phyloP scores from a whole-genome alignment of 2,113 vertebrate species.

The Pelusios castaneus region DNA sequence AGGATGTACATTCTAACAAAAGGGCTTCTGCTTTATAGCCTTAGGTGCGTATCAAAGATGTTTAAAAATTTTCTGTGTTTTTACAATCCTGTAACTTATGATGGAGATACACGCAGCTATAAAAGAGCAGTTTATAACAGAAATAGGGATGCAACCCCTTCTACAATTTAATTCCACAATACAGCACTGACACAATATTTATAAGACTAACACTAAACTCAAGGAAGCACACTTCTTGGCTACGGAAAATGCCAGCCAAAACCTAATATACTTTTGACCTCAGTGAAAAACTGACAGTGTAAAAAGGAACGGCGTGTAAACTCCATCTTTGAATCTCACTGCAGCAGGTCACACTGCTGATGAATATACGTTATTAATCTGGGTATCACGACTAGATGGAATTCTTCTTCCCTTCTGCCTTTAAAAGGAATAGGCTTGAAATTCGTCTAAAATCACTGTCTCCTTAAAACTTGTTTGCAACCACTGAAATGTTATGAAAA shows the following conservation, averaged over 20 bases:
- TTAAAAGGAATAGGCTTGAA: background rate
- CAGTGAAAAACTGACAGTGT: background rate
- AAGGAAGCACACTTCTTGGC: background rate
- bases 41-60: background rate
- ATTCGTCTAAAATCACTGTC: background rate
- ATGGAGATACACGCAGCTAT: background rate
- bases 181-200: background rate
- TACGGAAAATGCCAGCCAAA: background rate
- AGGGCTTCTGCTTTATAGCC: background rate
- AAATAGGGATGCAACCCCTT: background rate
- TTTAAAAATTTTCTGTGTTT: background rate
- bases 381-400: accelerated
- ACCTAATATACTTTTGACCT: background rate
- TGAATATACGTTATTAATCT: background rate
- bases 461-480: background rate
- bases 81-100: background rate
- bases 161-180: background rate
- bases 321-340: background rate
- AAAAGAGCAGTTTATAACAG: background rate
- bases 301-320: background rate
- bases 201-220: slow-evolving; percentile 31
- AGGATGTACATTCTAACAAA: background rate
- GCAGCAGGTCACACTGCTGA: background rate
- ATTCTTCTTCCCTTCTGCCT: background rate
- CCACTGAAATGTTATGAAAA: background rate